Evolutionary conservation across 2,888 invertebrate species (phyloP), one percentile per base, ranked within the genome.

Genomic region (Pachycephus smyrnensis): DNA sequence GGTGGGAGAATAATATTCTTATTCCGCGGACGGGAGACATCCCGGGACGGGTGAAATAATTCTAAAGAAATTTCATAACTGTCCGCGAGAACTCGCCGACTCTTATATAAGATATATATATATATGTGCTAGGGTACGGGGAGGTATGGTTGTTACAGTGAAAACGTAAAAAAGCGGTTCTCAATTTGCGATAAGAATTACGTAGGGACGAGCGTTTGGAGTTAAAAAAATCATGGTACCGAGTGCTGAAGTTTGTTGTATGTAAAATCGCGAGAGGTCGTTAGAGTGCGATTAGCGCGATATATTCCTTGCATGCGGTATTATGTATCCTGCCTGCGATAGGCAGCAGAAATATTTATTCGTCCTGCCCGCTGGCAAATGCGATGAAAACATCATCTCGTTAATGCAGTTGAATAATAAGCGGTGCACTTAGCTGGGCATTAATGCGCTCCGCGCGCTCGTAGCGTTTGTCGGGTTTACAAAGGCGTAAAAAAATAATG

Each of bases 41-140:
- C 85, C 55, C 23, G 23, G 85, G 87, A 84, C 82, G 85, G 84
- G 85, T 82, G 88, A 89, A 89, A 90, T 91, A 90, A 90, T 90
- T 91, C 85, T 88, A 85, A 89, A 89, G 88, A 88, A 90, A 89
- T 90, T 90, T 91, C 90, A 91, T 91, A 91, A 91, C 90, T 90
- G 90, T 91, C 90, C 86, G 23, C 78, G 77, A 69, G 71, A 31
- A 31, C 31, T 71, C 71, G n/a, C 80, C 81, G 79, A 79, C 80
- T 76, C 82, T 83, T 31, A 81, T 82, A 81, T 85, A 86, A 87
- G 80, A 84, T 83, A 40, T 23, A 23, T 55, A 55, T 55, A 55
- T 9, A 23, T 9, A 40, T 40, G 12, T 12, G 1, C 55, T 23
- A 2, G 9, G 23, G 55, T 55, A 55, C 23, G 6, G 23, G 23